Conservation (phyloP, 2,797 vertebrate species). For the Rhinatrema bivittatum region DNA sequence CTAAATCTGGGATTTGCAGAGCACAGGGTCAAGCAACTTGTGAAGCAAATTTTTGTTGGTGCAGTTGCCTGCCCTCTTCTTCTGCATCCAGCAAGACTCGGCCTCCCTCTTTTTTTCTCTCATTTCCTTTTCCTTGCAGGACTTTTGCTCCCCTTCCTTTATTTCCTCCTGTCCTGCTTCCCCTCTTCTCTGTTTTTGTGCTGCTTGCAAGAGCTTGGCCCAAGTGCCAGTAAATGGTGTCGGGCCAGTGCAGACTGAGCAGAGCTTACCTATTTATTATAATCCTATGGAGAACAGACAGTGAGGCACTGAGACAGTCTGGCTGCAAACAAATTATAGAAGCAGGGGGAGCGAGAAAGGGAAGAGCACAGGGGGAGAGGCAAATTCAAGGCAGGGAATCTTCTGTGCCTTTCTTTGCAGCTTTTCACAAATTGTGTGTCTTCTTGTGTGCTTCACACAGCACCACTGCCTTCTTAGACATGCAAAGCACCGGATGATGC, state of each 20-base stretch:
- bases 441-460: no score
- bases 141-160: background rate
- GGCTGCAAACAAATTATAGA: constrained; percentile 56
- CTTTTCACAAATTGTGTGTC: no score
- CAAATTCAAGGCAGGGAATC: no score
- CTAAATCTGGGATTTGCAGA: no score
- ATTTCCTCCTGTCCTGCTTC: constrained; percentile 1
- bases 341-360: constrained; percentile 8
- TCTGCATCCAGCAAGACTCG: no score
- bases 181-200: constrained; percentile 9
- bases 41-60: no score
- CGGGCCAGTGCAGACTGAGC: constrained; percentile 34
- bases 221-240: constrained; percentile 23
- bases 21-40: no score
- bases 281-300: constrained; percentile 53
- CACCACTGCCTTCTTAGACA: no score
- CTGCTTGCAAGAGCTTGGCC: constrained; percentile 41
- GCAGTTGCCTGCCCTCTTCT: no score
- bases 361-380: background rate
- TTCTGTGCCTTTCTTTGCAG: no score
- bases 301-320: constrained; percentile 61
- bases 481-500: no score
- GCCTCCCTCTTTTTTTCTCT: background rate
- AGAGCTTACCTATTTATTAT: constrained; percentile 65
- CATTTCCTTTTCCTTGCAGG: no score